Base-by-base conservation (phyloP, 1,140 invertebrate species). In the Apis dorsata region DNA sequence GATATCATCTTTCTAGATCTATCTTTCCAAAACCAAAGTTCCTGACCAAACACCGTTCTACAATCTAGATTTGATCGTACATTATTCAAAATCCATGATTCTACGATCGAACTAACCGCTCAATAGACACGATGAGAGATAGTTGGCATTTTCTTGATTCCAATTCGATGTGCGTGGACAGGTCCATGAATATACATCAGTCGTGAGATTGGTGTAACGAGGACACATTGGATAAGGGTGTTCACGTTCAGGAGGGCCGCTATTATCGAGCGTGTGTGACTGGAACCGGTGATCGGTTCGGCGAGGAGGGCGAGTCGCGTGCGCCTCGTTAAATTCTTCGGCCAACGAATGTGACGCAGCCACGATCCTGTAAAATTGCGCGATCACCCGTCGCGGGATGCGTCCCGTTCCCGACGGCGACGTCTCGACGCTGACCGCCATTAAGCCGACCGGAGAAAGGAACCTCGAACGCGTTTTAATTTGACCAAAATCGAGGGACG, bases 241-340 rank as follows among this genome's bases (percentile, higher is more conserved):
- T 74, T 65, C 81, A 17, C 44, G n/a, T 74, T 81, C 79, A 63
- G 57, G 34, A 53, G 55, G 69, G 69, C 15, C 53, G 57, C 57
- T 83, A 83, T 85, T 85, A 85, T 83, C 62, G 75, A 80, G 19
- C 83, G 79, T 87, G 76, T 79, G 79, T 80, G 85, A 86, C 75
- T 70, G 44, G 74, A 19, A 75, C 57, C 34, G 62, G 44, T n/a
- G 72, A 81, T 84, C 70, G n/a, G 70, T 2, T 55, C 51, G 59
- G 34, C 34, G 68, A 77, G 81, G 81, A 70, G 71, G 83, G 79
- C 72, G 53, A 74, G 86, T 62, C 92, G 91, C 91, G 92, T 92
- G 91, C 71, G 87, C 85, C 91, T 93, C 88, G 91, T 93, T 93
- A 93, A 92, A 92, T 90, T 91, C 88, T 90, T 92, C 91, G 88